These are phyloP conservation scores for Pseudonaja textilis DNA, from an alignment of 2,113 vertebrate species.

Conservation along the genomic window DNA sequence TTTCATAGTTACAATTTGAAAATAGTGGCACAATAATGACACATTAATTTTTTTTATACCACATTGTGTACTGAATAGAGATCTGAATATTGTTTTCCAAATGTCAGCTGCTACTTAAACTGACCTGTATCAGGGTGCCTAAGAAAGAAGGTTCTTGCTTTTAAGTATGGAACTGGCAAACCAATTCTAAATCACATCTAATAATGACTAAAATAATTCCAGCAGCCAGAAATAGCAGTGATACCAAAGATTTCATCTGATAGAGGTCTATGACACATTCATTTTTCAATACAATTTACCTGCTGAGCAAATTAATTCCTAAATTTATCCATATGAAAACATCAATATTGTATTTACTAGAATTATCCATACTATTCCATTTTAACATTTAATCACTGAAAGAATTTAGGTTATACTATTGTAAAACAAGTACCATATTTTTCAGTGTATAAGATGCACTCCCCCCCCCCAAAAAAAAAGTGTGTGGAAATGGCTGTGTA, in stretches of 20 bases:
- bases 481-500: too few species aligned
- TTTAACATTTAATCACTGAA: constrained; percentile 17
- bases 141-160: neutral
- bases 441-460: too few species aligned
- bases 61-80: neutral
- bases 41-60: neutral
- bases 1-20: neutral
- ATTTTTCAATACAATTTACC: neutral
- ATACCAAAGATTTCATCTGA: neutral
- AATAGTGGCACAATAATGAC: neutral
- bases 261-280: neutral
- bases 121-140: neutral
- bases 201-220: neutral
- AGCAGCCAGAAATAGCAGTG: neutral
- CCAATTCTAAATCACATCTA: neutral
- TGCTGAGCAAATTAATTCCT: neutral
- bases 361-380: neutral
- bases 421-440: neutral
- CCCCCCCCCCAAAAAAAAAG: too few species aligned
- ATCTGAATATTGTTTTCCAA: neutral
- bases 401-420: constrained; percentile 13
- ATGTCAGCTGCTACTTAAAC: neutral
- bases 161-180: neutral
- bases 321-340: neutral
- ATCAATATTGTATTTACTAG: constrained; percentile 2